Conservation (phyloP, 2,888 invertebrate species). For the Spilarctia lutea region DNA sequence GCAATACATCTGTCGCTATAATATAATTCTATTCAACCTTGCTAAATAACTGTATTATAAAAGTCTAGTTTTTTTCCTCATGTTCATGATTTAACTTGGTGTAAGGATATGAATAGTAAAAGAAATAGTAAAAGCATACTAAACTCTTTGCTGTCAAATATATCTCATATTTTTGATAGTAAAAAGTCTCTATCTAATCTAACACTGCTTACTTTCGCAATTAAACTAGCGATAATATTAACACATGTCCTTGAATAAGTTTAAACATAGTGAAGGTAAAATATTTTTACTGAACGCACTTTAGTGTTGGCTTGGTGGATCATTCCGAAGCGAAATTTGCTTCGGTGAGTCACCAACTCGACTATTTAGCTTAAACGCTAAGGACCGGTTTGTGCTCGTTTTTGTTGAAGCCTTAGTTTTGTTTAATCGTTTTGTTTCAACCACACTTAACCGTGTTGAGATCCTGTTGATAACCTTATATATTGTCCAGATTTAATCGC, state of each 20-base stretch:
- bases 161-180: not conserved
- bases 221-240: constrained; percentile 23
- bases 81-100: not conserved
- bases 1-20: constrained; percentile 44
- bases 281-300: constrained; percentile 32
- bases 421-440: constrained; percentile 34
- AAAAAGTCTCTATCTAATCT: constrained; percentile 17
- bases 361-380: constrained; percentile 44
- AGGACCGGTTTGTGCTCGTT: constrained; percentile 44
- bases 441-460: constrained; percentile 42
- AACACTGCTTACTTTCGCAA: constrained; percentile 7
- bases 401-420: constrained; percentile 41
- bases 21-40: constrained; percentile 13
- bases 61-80: not conserved
- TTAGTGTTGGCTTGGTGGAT: constrained; percentile 34
- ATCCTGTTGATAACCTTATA: constrained; percentile 48
- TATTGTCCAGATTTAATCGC: constrained; percentile 44
- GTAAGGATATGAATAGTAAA: not conserved
- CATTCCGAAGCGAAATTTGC: constrained; percentile 58
- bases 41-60: not conserved
- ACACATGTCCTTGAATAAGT: constrained; percentile 27
- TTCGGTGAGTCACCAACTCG: constrained; percentile 57
- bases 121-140: not conserved
- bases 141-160: not conserved
- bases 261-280: constrained; percentile 24